Conservation (phyloP, 2,888 invertebrate genomes). For the Syritta pipiens region DNA sequence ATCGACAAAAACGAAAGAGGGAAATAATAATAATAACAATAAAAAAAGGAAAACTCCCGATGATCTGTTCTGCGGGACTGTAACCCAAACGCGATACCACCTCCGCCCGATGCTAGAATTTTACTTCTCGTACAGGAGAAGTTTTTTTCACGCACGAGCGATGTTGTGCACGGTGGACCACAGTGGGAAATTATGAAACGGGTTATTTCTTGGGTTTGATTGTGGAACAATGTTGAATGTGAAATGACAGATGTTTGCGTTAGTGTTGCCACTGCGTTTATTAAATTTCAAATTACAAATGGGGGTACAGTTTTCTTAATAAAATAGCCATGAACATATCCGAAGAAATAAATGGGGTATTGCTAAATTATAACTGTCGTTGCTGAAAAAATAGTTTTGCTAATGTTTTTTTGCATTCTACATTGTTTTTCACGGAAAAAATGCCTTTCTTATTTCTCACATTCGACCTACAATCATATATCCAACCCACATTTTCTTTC, state of each 20-base stretch:
- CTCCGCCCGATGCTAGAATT: constrained; percentile 56
- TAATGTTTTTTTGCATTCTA: no score
- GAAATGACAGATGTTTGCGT: background rate
- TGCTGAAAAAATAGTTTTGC: no score
- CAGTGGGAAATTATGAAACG: background rate
- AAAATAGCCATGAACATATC: no score
- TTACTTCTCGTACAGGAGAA: constrained; percentile 29
- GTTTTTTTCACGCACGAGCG: constrained; percentile 48
- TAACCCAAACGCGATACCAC: constrained; percentile 46
- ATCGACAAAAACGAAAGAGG: constrained; percentile 23
- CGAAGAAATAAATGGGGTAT: no score
- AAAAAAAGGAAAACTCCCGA: constrained; percentile 58
- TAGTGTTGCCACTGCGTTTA: constrained; percentile 1
- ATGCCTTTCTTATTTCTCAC: no score
- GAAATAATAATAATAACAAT: constrained; percentile 35
- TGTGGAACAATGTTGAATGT: background rate
- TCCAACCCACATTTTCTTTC: no score
- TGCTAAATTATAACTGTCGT: no score
- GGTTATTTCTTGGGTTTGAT: background rate
- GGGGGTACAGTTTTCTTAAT: no score
- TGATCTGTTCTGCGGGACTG: constrained; percentile 40
- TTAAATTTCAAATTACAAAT: no score
- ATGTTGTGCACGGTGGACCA: constrained; percentile 2
- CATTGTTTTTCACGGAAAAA: no score
- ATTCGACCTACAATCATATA: no score